phyloP scores from a whole-genome alignment of 2,888 invertebrate species.

The Hetaerina titia region DNA sequence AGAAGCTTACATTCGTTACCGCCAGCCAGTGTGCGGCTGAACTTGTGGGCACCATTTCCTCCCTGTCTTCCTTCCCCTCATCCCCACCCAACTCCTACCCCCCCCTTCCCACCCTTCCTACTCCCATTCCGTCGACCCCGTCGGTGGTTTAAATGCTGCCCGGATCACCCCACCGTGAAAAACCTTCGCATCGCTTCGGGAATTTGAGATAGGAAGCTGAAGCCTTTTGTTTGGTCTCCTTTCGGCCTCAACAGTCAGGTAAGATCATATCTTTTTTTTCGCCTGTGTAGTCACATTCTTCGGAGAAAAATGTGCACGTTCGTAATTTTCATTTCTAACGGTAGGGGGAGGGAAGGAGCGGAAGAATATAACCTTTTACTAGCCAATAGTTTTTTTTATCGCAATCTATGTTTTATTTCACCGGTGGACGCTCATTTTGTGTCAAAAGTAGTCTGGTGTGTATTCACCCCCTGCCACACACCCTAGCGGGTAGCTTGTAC shows the following conservation, averaged over 20 bases:
- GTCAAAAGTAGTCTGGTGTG: too few relatives aligned
- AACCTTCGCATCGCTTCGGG: background rate
- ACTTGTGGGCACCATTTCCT: background rate
- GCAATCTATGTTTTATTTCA: too few relatives aligned
- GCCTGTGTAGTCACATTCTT: too few relatives aligned
- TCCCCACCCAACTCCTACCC: background rate
- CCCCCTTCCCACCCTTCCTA: too few relatives aligned
- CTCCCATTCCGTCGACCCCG: background rate
- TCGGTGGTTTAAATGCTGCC: slow-evolving; percentile 6
- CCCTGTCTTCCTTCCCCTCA: background rate
- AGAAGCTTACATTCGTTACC: slow-evolving; percentile 29
- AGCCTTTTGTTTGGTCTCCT: background rate
- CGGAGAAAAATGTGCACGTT: too few relatives aligned
- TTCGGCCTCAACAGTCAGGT: background rate
- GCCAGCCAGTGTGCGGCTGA: background rate
- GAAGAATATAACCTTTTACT: too few relatives aligned
- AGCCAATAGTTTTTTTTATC: too few relatives aligned
- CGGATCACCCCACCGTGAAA: background rate
- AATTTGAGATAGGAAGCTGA: slow-evolving; percentile 27
- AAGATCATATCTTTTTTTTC: background rate
- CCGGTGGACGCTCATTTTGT: too few relatives aligned
- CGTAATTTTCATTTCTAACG: too few relatives aligned
- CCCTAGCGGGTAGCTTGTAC: too few relatives aligned
- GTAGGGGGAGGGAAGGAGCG: too few relatives aligned
- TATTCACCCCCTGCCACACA: too few relatives aligned